These are phyloP conservation scores for Agrochola circellaris DNA, from an alignment of 2,888 invertebrate genomes.

Conservation along the genomic window DNA sequence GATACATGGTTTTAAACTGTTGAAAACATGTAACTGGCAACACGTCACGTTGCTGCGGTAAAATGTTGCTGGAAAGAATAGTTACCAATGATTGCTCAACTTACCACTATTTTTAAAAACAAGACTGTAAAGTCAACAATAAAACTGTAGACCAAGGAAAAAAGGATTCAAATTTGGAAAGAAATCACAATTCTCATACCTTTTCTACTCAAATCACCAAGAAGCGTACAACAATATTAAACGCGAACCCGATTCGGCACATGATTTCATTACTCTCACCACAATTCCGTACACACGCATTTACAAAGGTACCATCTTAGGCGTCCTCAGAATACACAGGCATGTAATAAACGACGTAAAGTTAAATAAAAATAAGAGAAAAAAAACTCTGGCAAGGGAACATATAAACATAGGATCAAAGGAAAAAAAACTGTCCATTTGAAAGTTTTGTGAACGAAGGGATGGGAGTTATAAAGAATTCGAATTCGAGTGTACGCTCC, in stretches of 20 bases:
- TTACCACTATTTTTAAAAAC: neutral
- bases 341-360: conserved; percentile 70
- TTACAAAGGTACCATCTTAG: conserved; percentile 31
- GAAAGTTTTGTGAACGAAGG: conserved; percentile 62
- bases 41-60: neutral
- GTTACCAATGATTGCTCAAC: neutral
- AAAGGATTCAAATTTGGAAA: neutral
- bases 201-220: conserved; percentile 20
- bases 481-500: conserved; percentile 54
- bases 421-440: conserved; percentile 70
- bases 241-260: conserved; percentile 10
- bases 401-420: conserved; percentile 80
- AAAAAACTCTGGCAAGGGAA: conserved; percentile 73
- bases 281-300: conserved; percentile 20
- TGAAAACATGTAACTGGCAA: neutral
- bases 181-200: conserved; percentile 12
- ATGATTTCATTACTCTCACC: conserved; percentile 52
- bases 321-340: conserved; percentile 50
- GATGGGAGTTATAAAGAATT: conserved; percentile 60
- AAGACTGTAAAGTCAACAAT: no score
- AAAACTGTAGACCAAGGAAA: neutral
- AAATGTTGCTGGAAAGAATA: neutral
- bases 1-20: neutral
- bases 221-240: conserved; percentile 26
- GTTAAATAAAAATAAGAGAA: conserved; percentile 76